These are phyloP conservation scores for Invenusta paracnida DNA, from an alignment of 2,888 invertebrate genomes.

Conservation along the genomic window DNA sequence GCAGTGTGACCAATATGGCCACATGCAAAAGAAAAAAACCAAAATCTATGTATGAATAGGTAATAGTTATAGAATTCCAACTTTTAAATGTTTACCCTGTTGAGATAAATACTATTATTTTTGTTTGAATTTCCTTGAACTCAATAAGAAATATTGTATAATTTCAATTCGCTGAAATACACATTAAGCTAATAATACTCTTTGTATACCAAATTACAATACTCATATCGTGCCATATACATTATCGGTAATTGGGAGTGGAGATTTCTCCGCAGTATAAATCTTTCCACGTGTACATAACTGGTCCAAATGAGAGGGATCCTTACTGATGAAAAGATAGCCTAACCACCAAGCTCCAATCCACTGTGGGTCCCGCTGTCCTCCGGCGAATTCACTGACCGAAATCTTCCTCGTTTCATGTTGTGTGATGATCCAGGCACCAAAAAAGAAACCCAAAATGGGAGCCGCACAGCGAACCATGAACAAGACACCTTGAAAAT, in stretches of 20 bases:
- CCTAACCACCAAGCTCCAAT: slow-evolving; percentile 31
- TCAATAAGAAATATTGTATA: too few relatives aligned
- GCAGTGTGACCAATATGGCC: too few relatives aligned
- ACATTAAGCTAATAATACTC: slow-evolving; percentile 66
- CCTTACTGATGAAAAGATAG: background rate
- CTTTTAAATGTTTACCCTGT: too few relatives aligned
- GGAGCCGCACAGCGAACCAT: background rate
- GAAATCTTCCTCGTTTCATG: background rate
- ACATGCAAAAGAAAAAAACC: too few relatives aligned
- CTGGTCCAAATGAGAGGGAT: slow-evolving; percentile 34
- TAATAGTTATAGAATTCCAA: too few relatives aligned
- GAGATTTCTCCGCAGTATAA: slow-evolving; percentile 29
- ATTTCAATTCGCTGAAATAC: too few relatives aligned
- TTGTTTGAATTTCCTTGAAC: too few relatives aligned
- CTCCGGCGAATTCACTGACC: background rate
- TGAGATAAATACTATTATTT: too few relatives aligned
- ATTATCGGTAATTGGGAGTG: background rate
- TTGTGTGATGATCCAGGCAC: background rate
- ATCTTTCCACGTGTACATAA: slow-evolving; percentile 1
- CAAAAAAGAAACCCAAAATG: background rate
- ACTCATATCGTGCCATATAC: slow-evolving; percentile 67
- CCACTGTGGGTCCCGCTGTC: slow-evolving; percentile 25
- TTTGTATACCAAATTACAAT: slow-evolving; percentile 73
- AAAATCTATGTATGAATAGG: too few relatives aligned
- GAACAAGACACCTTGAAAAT: background rate